Percentiles rank a stretch among this genome's conserved stretches.
Conservation (phyloP, 1,140 invertebrate genomes). For the Portunus trituberculatus region DNA sequence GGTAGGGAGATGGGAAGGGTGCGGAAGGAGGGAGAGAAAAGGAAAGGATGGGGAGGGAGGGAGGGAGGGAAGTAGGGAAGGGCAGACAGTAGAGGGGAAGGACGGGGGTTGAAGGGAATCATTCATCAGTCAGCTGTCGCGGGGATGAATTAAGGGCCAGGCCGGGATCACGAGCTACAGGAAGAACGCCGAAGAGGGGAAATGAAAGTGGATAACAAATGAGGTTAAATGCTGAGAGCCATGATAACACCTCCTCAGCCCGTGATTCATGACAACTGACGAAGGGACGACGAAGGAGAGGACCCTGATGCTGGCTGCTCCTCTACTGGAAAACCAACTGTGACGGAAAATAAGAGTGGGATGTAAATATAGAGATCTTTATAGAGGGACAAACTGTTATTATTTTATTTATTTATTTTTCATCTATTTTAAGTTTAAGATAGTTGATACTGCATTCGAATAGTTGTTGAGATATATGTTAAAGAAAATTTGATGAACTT, state of each 20-base stretch:
- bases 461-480: no score
- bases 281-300: not conserved
- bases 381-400: no score
- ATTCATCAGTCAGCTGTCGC: conserved; percentile 60
- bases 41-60: not conserved
- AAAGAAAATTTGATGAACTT: no score
- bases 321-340: not conserved
- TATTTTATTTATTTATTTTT: no score
- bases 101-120: conserved; percentile 39
- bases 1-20: not conserved
- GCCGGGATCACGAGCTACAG: conserved; percentile 53
- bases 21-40: not conserved
- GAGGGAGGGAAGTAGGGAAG: not conserved
- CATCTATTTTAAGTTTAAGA: no score
- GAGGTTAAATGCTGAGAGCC: conserved; percentile 41
- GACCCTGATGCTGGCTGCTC: not conserved
- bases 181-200: conserved; percentile 61
- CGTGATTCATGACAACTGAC: not conserved
- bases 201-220: conserved; percentile 68
- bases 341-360: no score
- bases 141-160: conserved; percentile 66
- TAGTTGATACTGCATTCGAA: no score
- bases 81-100: not conserved
- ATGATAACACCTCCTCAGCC: conserved; percentile 47
- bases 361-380: no score